Percentiles rank a stretch among this genome's conserved stretches.
Evolutionary conservation across 2,888 invertebrate species (phyloP).

Genomic region (Brachyopa scutellaris): DNA sequence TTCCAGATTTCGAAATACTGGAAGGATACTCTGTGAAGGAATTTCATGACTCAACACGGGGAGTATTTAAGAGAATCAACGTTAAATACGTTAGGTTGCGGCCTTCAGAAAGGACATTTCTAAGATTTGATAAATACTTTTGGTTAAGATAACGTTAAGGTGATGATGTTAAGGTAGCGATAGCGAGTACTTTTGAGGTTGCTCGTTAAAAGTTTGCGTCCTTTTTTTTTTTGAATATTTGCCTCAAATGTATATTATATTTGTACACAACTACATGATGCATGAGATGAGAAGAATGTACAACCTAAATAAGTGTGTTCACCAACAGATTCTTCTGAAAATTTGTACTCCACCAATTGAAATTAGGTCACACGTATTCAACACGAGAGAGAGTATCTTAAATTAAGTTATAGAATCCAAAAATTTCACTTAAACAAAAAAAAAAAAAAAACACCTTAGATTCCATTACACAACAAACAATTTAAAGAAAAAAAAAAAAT

Average conservation of each 20-base stretch:
- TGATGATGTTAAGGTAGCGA: not conserved
- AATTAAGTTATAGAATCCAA: constrained; percentile 43
- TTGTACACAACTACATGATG: too few relatives aligned
- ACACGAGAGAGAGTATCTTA: constrained; percentile 11
- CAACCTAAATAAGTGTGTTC: too few relatives aligned
- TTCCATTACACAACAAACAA: constrained; percentile 66
- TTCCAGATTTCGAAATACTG: not conserved
- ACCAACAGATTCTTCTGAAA: too few relatives aligned
- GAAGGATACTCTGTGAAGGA: constrained; percentile 21
- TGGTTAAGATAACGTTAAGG: not conserved
- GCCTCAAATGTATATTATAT: too few relatives aligned
- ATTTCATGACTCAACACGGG: not conserved
- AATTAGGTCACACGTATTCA: constrained; percentile 39
- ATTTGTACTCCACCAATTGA: too few relatives aligned
- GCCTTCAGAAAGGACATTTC: constrained; percentile 19
- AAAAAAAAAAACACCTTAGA: constrained; percentile 24
- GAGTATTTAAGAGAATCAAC: not conserved
- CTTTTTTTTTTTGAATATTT: too few relatives aligned
- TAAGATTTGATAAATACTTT: not conserved
- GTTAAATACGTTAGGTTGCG: not conserved
- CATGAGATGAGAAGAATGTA: too few relatives aligned
- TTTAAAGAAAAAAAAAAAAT: not conserved
- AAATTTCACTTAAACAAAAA: not conserved
- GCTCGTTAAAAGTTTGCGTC: too few relatives aligned
- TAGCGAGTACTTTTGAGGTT: not conserved